Conservation (phyloP, 2,888 invertebrate genomes). For the Ernsta delagoae region DNA sequence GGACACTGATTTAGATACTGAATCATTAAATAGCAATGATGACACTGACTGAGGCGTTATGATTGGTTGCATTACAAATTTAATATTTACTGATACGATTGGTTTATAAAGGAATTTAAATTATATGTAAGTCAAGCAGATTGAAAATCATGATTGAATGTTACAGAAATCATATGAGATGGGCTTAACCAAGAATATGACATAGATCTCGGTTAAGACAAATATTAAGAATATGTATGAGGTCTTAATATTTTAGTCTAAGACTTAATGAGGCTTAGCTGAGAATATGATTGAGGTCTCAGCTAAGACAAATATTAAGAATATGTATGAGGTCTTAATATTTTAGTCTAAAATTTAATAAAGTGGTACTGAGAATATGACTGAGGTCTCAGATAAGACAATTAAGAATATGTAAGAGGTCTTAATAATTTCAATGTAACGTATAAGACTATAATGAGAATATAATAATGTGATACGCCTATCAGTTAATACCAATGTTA, state of each 20-base stretch:
- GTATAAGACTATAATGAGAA: too few relatives aligned
- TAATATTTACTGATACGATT: not conserved
- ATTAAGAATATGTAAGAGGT: conserved; percentile 10
- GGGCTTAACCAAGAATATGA: conserved; percentile 19
- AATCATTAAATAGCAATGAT: not conserved
- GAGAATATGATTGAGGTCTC: conserved; percentile 13
- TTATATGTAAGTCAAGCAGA: too few relatives aligned
- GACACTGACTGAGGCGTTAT: not conserved
- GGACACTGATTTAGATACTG: not conserved
- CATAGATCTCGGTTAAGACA: conserved; percentile 14
- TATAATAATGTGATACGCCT: too few relatives aligned
- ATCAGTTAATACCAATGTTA: too few relatives aligned
- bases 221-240: conserved; percentile 22
- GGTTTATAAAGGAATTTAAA: not conserved
- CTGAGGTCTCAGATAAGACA: too few relatives aligned
- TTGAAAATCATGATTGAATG: too few relatives aligned
- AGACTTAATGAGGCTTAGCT: not conserved
- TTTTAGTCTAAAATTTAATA: not conserved
- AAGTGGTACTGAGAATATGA: too few relatives aligned
- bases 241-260: conserved; percentile 10
- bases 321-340: conserved; percentile 12
- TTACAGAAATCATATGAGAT: too few relatives aligned
- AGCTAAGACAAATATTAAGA: conserved; percentile 14
- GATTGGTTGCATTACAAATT: not conserved
- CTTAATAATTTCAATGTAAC: not conserved